Base-by-base conservation (phyloP, 2,113 vertebrate genomes). In the Motacilla tschutschensis region DNA sequence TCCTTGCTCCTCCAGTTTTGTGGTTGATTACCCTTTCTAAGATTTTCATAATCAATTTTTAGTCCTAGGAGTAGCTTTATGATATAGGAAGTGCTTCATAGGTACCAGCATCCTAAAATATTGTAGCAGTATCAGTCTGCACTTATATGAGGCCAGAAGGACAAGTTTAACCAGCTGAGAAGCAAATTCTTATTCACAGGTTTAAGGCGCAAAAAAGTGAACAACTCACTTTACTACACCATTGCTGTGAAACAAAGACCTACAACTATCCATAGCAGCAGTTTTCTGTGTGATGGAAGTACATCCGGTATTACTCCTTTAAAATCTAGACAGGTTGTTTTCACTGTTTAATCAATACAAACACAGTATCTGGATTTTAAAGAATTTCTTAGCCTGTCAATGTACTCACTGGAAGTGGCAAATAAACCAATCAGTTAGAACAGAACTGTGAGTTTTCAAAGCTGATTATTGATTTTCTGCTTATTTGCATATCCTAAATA, bases 21-120 rank as follows among this genome's bases (percentile, higher is more conserved):
- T 18, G 51, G 14, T 40, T 60, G 33, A n/a, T 71, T 64, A 72
- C 0, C 10, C 7, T 44, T 41, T 43, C 24, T 33, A 47, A 77
- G 18, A 36, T 47, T 69, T 55, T 51, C 2, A 6, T 48, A 54
- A 4, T 6, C 7, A 1, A 2, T 47, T 76, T 73, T 40, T 25
- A 28, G 28, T 65, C 31, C 18, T 58, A 75, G n/a, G 38, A 50
- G 18, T 33, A 40, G 9, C 14, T 64, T 65, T 65, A 15, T 44
- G 12, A 43, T 36, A 31, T 6, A 31, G 43, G 31, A 83, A 33
- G 21, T 60, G 3, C 4, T 57, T 40, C 54, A 53, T 31, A 53
- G 8, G 3, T 74, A 25, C 12, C 0, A 0, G 3, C 36, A 21
- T 83, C 14, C 20, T 43, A 29, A 67, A 71, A 74, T 7, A 16